Percentiles rank a stretch among this genome's conserved stretches.
Evolutionary conservation across 2,888 invertebrate genomes (phyloP).

Genomic region (Philonicus albiceps): DNA sequence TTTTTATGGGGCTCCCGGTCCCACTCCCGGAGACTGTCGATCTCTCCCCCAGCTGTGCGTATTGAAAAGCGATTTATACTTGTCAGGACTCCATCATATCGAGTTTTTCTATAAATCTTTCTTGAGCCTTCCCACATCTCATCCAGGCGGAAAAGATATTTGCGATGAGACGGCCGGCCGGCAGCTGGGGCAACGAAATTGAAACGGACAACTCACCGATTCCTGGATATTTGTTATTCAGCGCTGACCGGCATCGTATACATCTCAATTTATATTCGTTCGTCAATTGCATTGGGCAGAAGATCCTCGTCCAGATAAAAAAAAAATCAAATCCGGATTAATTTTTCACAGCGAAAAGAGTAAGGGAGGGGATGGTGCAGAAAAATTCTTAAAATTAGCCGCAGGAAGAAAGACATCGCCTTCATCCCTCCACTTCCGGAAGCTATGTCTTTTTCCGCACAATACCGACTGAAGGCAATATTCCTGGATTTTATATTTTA

Average conservation of each 20-base stretch:
- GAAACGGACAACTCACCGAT: conserved; percentile 37
- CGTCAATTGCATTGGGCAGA: neutral
- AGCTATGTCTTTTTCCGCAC: neutral
- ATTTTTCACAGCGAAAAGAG: neutral
- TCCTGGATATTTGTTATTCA: conserved; percentile 37
- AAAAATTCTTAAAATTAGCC: neutral
- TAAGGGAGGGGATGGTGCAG: neutral
- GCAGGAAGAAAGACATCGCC: neutral
- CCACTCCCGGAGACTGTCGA: conserved; percentile 16
- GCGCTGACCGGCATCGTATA: conserved; percentile 31
- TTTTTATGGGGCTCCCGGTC: conserved; percentile 51
- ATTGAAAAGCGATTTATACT: conserved; percentile 50
- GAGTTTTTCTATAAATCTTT: conserved; percentile 46
- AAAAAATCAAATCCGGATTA: neutral
- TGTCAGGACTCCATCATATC: conserved; percentile 47
- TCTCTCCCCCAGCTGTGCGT: conserved; percentile 22
- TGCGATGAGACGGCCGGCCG: neutral
- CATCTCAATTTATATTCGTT: conserved; percentile 42
- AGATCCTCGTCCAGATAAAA: conserved; percentile 18
- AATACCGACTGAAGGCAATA: conserved; percentile 44
- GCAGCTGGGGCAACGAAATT: conserved; percentile 39
- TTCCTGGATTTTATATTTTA: conserved; percentile 46
- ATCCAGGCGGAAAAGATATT: neutral
- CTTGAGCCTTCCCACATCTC: conserved; percentile 7
- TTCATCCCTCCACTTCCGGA: neutral